Percentiles rank a stretch among this genome's conserved stretches.
These are phyloP conservation scores for Montifringilla adamsi DNA, from an alignment of 2,113 vertebrate species.

Conservation along the genomic window DNA sequence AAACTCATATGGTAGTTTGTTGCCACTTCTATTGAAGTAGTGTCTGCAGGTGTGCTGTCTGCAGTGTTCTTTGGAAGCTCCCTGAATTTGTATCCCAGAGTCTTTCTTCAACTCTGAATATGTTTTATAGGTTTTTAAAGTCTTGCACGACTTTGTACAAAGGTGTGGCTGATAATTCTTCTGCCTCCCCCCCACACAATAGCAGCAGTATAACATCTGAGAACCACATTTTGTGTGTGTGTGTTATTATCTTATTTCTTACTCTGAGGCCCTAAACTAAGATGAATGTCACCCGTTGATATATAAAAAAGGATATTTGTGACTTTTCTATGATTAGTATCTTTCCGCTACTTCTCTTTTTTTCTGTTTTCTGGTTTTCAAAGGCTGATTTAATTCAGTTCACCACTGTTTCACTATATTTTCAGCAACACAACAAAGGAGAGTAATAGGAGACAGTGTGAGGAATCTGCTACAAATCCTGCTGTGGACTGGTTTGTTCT, in stretches of 20 bases:
- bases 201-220: neutral
- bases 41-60: neutral
- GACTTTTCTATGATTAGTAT: neutral
- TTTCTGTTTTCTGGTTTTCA: neutral
- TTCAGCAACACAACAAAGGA: neutral
- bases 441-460: neutral
- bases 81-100: neutral
- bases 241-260: neutral
- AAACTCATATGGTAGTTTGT: neutral
- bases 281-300: neutral
- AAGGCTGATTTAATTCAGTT: neutral
- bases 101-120: neutral
- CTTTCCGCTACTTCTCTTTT: neutral
- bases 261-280: neutral
- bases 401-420: neutral
- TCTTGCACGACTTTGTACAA: neutral
- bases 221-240: neutral
- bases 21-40: neutral
- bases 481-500: neutral
- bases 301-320: neutral
- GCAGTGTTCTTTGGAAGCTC: neutral
- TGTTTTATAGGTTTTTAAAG: neutral
- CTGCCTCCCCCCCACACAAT: rapidly evolving
- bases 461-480: neutral
- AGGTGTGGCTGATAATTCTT: neutral